These are phyloP conservation scores for Eupsittula cactorum DNA, from an alignment of 2,113 vertebrate genomes.

Conservation along the genomic window DNA sequence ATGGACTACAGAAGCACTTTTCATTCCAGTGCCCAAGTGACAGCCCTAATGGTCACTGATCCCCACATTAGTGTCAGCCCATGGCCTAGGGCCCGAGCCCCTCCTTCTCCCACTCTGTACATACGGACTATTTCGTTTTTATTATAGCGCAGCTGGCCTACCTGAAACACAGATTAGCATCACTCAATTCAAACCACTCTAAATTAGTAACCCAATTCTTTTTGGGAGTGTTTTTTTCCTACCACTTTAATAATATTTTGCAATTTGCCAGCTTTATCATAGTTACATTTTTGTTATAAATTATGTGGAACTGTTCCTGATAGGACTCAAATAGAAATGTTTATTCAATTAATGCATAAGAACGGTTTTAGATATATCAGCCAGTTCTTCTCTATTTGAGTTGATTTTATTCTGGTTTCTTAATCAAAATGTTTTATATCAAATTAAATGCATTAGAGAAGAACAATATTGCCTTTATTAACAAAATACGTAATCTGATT, in stretches of 20 bases:
- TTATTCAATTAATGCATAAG: constrained; percentile 1
- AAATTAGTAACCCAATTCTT: neutral
- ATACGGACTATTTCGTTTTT: neutral
- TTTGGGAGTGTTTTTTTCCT: neutral
- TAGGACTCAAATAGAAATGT: neutral
- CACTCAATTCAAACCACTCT: neutral
- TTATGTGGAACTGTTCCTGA: neutral
- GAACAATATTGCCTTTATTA: constrained; percentile 44
- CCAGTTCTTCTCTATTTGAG: constrained; percentile 12
- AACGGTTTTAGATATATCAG: neutral
- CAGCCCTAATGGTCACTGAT: neutral
- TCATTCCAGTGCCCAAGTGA: neutral
- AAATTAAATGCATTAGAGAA: constrained; percentile 53
- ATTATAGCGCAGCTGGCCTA: neutral
- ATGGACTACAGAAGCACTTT: neutral
- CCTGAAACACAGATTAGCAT: neutral
- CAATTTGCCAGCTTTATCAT: neutral
- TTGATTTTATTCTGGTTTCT: constrained; percentile 31
- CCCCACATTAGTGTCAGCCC: neutral
- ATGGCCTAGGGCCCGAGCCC: neutral
- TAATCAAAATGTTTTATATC: constrained; percentile 48
- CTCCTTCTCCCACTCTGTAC: neutral
- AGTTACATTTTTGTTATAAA: neutral
- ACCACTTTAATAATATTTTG: neutral
- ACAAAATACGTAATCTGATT: constrained; percentile 56